Evolutionary conservation across 2,888 invertebrate genomes (phyloP).

Genomic region (Latheticus oryzae): DNA sequence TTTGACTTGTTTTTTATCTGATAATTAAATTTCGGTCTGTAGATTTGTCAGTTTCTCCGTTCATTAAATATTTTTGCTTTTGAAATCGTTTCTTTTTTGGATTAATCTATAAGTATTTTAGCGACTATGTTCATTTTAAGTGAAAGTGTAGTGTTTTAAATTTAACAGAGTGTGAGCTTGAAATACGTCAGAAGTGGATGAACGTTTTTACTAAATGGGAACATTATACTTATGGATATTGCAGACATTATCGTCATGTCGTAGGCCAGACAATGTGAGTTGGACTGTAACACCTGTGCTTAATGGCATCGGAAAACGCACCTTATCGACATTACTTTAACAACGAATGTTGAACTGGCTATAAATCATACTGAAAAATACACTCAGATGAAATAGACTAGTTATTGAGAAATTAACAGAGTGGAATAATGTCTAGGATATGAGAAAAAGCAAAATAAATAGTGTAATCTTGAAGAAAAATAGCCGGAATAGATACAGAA

Average conservation of each 20-base stretch:
- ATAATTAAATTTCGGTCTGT: conserved; percentile 28
- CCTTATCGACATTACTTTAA: conserved; percentile 40
- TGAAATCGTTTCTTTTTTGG: not conserved
- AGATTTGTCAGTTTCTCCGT: conserved; percentile 23
- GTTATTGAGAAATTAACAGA: conserved; percentile 9
- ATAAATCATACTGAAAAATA: too few relatives aligned
- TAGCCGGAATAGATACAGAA: conserved; percentile 36
- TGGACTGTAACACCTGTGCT: conserved; percentile 44
- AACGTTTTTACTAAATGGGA: conserved; percentile 41
- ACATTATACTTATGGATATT: conserved; percentile 44
- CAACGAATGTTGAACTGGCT: too few relatives aligned
- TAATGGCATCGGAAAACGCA: conserved; percentile 44
- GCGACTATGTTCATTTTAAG: not conserved
- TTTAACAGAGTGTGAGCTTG: conserved; percentile 19
- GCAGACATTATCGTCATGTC: conserved; percentile 43
- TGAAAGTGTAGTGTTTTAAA: not conserved
- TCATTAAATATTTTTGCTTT: conserved; percentile 27
- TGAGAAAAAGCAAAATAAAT: conserved; percentile 27
- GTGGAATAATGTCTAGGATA: conserved; percentile 11
- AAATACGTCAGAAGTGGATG: conserved; percentile 20
- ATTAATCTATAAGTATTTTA: not conserved
- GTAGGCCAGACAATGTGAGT: conserved; percentile 46
- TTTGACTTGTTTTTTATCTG: conserved; percentile 30
- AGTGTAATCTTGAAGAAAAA: conserved; percentile 30
- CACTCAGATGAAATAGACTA: conserved; percentile 3